These are phyloP conservation scores for Poicephalus meyeri DNA, from an alignment of 2,113 vertebrate genomes.

Conservation along the genomic window DNA sequence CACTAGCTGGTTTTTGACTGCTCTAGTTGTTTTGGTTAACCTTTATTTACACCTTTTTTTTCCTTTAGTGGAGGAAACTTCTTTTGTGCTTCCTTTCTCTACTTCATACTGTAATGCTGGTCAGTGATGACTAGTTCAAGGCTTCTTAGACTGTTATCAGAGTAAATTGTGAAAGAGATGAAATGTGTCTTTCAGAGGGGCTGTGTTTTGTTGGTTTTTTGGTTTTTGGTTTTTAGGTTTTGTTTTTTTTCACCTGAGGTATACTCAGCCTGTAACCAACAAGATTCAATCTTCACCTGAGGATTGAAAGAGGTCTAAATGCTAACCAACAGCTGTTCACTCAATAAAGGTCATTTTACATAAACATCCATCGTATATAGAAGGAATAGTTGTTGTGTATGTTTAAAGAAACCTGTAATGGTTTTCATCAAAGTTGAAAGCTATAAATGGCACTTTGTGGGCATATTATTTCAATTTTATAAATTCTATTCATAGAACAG, in stretches of 20 bases:
- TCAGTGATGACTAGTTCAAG: background rate
- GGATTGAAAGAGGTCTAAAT: background rate
- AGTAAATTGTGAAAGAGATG: background rate
- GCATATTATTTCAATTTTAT: background rate
- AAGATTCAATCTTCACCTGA: background rate
- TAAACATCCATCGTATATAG: background rate
- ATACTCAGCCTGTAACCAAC: background rate
- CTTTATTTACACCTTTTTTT: background rate
- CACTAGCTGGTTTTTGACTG: background rate
- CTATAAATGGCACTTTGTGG: background rate
- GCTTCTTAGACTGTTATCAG: background rate
- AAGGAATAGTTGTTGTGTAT: background rate
- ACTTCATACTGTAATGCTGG: background rate
- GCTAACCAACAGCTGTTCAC: background rate
- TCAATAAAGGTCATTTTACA: background rate
- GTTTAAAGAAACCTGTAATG: background rate
- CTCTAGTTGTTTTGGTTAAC: background rate
- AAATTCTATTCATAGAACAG: background rate
- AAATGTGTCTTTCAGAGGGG: background rate
- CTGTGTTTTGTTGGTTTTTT: accelerated
- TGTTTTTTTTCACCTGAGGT: background rate
- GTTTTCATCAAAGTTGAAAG: background rate
- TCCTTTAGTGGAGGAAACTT: background rate
- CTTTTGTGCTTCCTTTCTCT: background rate
- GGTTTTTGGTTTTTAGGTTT: too few species aligned